Evolutionary conservation across 2,888 invertebrate genomes (phyloP).

Genomic region (Ischnura elegans): DNA sequence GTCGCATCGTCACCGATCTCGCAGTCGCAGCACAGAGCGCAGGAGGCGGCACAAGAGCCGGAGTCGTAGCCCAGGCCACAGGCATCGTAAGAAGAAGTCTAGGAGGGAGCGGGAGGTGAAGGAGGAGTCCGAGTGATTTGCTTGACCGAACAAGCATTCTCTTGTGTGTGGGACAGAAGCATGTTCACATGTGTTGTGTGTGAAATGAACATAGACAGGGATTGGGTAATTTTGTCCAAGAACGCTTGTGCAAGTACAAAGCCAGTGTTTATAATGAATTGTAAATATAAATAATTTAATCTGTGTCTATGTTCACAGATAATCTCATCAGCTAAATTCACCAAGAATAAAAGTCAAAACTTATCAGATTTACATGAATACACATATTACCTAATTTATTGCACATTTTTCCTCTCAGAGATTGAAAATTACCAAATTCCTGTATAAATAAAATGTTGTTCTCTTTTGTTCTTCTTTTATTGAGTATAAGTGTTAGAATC

Average conservation of each 20-base stretch:
- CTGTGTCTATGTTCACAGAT: background rate
- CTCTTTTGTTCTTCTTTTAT: too few relatives aligned
- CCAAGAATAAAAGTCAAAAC: background rate
- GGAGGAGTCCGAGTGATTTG: conserved; percentile 59
- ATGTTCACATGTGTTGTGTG: background rate
- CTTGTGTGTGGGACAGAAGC: background rate
- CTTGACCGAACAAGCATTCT: background rate
- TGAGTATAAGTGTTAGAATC: too few relatives aligned
- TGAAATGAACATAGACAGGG: background rate
- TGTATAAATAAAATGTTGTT: too few relatives aligned
- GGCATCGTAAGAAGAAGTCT: conserved; percentile 84
- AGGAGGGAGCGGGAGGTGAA: conserved; percentile 79
- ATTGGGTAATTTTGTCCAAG: background rate
- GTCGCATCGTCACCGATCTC: conserved; percentile 71
- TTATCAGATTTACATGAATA: background rate
- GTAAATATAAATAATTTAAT: background rate
- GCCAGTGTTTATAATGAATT: background rate
- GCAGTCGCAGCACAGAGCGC: conserved; percentile 72
- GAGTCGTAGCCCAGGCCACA: conserved; percentile 85
- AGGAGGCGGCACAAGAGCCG: conserved; percentile 84
- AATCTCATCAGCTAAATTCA: background rate
- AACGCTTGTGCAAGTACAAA: background rate
- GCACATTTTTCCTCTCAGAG: too few relatives aligned
- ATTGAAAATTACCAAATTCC: too few relatives aligned
- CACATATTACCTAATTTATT: too few relatives aligned